Conservation (phyloP, 2,113 vertebrate genomes). For the Numenius arquata region DNA sequence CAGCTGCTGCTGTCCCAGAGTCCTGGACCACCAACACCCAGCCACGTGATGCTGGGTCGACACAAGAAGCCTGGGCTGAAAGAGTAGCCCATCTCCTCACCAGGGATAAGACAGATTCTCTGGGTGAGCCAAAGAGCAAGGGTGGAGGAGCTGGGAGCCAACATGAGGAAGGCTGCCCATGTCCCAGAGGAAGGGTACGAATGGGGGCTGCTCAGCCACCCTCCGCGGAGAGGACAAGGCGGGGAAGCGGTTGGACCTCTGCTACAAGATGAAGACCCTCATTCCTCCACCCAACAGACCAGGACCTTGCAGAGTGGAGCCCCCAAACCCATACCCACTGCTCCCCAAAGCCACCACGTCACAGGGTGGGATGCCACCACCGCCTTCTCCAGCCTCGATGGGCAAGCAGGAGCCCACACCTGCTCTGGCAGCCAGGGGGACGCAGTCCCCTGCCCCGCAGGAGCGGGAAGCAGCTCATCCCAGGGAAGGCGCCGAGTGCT, state of each 20-base stretch:
- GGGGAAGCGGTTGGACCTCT: not conserved
- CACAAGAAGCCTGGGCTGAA: not conserved
- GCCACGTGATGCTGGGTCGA: not conserved
- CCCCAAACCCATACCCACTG: fast-evolving
- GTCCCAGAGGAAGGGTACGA: fast-evolving
- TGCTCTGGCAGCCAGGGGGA: not conserved
- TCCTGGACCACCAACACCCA: not conserved
- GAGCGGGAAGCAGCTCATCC: not conserved
- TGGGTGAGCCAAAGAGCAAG: not conserved
- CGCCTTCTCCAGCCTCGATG: not conserved
- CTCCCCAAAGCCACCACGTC: fast-evolving
- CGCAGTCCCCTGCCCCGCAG: fast-evolving
- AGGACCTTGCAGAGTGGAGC: fast-evolving
- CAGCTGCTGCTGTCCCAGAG: not conserved
- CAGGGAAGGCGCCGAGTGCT: not conserved
- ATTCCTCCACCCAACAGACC: not conserved
- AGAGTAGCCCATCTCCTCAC: not conserved
- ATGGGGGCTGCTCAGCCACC: not conserved
- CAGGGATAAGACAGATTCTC: fast-evolving
- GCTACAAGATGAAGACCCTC: not conserved
- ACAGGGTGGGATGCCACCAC: not conserved
- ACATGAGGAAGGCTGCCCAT: not conserved
- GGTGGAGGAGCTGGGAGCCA: not conserved
- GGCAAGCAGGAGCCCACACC: not conserved
- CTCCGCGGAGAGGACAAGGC: fast-evolving